phyloP scores from a whole-genome alignment of 1,140 invertebrate genomes.

The Physella acuta region DNA sequence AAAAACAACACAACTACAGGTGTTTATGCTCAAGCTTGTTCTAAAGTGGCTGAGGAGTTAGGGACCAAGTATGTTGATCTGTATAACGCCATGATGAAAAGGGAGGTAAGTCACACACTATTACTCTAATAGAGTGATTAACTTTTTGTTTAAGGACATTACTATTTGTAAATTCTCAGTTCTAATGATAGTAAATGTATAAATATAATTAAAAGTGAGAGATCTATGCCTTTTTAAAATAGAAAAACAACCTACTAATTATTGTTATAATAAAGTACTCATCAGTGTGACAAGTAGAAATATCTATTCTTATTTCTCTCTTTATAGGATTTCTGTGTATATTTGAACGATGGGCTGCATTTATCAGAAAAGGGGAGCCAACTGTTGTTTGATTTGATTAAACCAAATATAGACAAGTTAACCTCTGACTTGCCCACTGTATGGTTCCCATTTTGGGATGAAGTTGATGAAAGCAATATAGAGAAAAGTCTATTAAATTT shows the following conservation, averaged over 20 bases:
- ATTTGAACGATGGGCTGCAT: constrained; percentile 44
- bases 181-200: too few relatives aligned
- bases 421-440: constrained; percentile 30
- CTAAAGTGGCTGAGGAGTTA: constrained; percentile 33
- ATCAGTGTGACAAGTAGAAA: not conserved
- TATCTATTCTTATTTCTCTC: not conserved
- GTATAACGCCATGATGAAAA: constrained; percentile 43
- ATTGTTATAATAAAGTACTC: not conserved
- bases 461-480: constrained; percentile 34
- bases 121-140: too few relatives aligned
- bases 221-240: not conserved
- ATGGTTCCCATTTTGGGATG: constrained; percentile 36
- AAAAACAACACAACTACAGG: not conserved
- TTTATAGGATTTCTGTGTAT: constrained; percentile 6
- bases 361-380: constrained; percentile 33
- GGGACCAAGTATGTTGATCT: constrained; percentile 43
- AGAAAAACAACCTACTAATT: not conserved
- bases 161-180: too few relatives aligned
- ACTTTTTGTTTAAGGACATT: too few relatives aligned
- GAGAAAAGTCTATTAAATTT: constrained; percentile 17
- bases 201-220: too few relatives aligned
- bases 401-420: constrained; percentile 33
- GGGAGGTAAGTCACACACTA: constrained; percentile 36
- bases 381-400: constrained; percentile 36
- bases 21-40: constrained; percentile 41